Evolutionary conservation across 2,888 invertebrate genomes (phyloP).

Genomic region (Gasteruption jaculator): DNA sequence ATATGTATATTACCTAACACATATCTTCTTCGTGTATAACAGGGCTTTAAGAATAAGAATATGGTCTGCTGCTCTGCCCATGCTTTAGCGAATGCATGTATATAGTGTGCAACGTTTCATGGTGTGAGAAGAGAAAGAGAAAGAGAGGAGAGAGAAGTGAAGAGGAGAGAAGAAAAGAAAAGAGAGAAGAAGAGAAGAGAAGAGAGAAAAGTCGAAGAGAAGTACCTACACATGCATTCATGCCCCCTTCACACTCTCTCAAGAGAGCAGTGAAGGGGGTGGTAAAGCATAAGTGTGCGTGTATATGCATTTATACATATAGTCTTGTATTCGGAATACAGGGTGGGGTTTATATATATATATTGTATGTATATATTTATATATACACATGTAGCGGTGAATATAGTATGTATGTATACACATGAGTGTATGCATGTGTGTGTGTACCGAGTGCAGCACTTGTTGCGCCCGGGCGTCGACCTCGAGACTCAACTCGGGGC

Average conservation of each 20-base stretch:
- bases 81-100: no score
- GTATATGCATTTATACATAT: conserved; percentile 21
- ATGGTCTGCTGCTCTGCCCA: no score
- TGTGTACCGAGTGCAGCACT: conserved; percentile 47
- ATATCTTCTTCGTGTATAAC: no score
- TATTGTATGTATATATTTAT: no score
- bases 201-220: conserved; percentile 16
- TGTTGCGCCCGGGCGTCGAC: conserved; percentile 52
- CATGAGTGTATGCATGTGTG: conserved; percentile 26
- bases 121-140: conserved; percentile 16
- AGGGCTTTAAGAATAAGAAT: no score
- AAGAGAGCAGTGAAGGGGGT: conserved; percentile 3
- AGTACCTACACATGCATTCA: conserved; percentile 12
- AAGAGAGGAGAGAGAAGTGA: conserved; percentile 4
- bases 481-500: conserved; percentile 42
- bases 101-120: no score
- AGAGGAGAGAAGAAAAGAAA: conserved; percentile 7
- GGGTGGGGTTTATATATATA: conserved; percentile 30
- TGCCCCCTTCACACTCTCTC: neutral
- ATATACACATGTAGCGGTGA: neutral
- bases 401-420: neutral
- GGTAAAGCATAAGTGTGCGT: no score
- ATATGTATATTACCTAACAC: no score
- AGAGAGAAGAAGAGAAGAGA: conserved; percentile 15
- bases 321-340: conserved; percentile 19